Evolutionary conservation across 2,113 vertebrate genomes (phyloP).

Genomic region (Pipa parva): DNA sequence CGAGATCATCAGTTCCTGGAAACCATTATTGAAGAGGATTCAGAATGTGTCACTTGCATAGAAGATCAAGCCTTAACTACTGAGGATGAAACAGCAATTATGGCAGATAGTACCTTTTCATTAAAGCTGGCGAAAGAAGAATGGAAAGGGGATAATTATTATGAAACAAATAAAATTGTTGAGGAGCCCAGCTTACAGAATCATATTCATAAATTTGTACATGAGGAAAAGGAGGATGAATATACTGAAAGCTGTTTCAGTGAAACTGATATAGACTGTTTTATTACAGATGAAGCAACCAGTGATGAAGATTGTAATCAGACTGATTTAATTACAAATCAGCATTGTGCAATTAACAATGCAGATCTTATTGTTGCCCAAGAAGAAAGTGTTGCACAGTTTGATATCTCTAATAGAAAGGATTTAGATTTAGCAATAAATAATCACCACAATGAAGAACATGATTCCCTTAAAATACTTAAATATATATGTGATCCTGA

Average conservation of each 20-base stretch:
- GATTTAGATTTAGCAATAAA: neutral
- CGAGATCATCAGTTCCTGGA: constrained; percentile 7
- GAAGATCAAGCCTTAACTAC: constrained; percentile 9
- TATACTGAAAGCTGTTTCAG: constrained; percentile 40
- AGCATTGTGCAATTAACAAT: neutral
- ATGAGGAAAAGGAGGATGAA: constrained; percentile 23
- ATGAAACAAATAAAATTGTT: constrained; percentile 30
- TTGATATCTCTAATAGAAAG: neutral
- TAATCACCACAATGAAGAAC: neutral
- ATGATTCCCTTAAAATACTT: neutral
- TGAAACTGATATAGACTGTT: constrained; percentile 42
- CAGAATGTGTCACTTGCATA: constrained; percentile 27
- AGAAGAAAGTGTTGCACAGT: neutral
- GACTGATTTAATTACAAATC: constrained; percentile 5
- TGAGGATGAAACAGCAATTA: constrained; percentile 26
- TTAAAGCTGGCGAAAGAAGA: neutral
- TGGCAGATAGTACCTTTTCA: constrained; percentile 15
- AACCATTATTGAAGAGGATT: constrained; percentile 32
- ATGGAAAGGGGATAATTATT: constrained; percentile 21
- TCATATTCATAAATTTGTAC: neutral
- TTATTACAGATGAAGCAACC: constrained; percentile 46
- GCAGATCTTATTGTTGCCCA: neutral
- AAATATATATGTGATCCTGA: neutral
- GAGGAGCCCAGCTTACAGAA: constrained; percentile 23
- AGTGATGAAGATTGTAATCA: constrained; percentile 35